A percentile compares a stretch with the other conserved stretches of the same genome.
phyloP scores from a whole-genome alignment of 2,113 vertebrate genomes.

The Oenanthe melanoleuca region DNA sequence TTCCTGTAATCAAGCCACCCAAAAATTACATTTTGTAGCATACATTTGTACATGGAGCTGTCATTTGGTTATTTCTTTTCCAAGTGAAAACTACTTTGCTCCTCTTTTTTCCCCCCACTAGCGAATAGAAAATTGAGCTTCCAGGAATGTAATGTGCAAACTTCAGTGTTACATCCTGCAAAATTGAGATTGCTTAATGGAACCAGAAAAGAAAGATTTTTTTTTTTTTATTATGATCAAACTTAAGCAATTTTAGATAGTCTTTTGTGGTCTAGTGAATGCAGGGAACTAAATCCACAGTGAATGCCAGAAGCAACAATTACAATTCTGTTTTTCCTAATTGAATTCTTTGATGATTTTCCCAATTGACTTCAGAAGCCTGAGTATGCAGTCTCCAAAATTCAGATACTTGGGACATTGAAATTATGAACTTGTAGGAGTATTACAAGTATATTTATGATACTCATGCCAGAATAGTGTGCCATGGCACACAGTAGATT shows the following conservation, averaged over 20 bases:
- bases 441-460: not conserved
- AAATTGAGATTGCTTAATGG: slow-evolving; percentile 34
- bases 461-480: not conserved
- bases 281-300: not conserved
- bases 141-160: slow-evolving; percentile 16
- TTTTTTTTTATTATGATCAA: slow-evolving; percentile 15
- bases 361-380: not conserved
- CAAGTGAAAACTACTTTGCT: not conserved
- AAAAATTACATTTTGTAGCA: not conserved
- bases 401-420: not conserved
- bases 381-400: not conserved
- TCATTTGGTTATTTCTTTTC: slow-evolving; percentile 37
- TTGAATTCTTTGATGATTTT: not conserved
- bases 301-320: slow-evolving; percentile 20
- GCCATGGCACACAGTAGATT: not conserved
- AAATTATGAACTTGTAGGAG: not conserved
- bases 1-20: not conserved
- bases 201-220: slow-evolving; percentile 31
- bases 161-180: slow-evolving; percentile 34
- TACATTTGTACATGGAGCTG: not conserved
- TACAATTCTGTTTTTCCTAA: slow-evolving; percentile 5
- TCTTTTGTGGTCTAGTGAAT: slow-evolving; percentile 19
- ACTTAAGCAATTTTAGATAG: slow-evolving; percentile 1
- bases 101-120: no score
- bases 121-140: slow-evolving; percentile 28